Evolutionary conservation across 1,140 invertebrate species (phyloP), one percentile per base, ranked within the genome.

Genomic region (Calycopis cecrops): DNA sequence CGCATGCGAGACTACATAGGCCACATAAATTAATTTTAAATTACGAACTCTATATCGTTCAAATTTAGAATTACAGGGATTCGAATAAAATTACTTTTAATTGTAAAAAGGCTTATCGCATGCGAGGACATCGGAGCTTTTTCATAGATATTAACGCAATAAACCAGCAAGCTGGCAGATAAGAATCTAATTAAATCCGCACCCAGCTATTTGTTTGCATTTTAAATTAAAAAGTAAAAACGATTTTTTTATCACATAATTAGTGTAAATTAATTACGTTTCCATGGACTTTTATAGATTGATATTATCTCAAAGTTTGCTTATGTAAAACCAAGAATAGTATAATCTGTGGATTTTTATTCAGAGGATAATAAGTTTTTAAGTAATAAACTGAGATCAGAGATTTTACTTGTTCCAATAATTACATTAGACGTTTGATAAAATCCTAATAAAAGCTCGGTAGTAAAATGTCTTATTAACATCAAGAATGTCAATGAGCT

Each of bases 241-340:
- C 14, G 12, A 44, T 16, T 44, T 44, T 16, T 16, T 16, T 28
- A 2, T 6, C 21, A 16, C 14, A 44, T 44, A 16, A 44, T 44
- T 44, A 44, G 38, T 44, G n/a, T 9, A 16, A 44, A 16, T 44
- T 44, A 44, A 44, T 44, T 44, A 9, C 40, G 14, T 44, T 44
- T 44, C 16, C 12, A 44, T 16, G 40, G 40, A 44, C 14, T 16
- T 42, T 16, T 44, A 16, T 17, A 17, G 16, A 9, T 8, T 44
- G 40, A 44, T 44, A 9, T 9, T 44, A 44, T 44, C 40, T 44
- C 1, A 9, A 16, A 16, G 40, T 16, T 40, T 40, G n/a, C n/a
- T 16, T 44, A 44, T 44, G 40, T 44, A 16, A 14, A 44, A 9
- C 1, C 40, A 14, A 28, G 21, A 6, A 28, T 44, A 40, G 14